These are phyloP conservation scores for Saguinus imperator DNA, from an alignment of 2,113 vertebrate species.

Conservation along the genomic window DNA sequence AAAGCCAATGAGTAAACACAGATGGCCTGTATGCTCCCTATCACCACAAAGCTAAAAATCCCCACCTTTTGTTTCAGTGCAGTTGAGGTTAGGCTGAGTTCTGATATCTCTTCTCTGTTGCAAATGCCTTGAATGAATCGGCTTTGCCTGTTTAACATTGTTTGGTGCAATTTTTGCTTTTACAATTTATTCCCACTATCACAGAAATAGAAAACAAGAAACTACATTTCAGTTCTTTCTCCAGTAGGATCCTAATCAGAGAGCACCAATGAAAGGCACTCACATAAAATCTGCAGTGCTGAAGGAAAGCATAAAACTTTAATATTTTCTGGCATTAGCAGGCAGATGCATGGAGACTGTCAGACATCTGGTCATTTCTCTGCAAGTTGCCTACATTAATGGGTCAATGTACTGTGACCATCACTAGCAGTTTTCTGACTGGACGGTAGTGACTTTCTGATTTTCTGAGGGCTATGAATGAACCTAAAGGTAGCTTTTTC, in stretches of 20 bases:
- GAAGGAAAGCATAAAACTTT: neutral
- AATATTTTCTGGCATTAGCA: neutral
- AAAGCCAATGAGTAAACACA: neutral
- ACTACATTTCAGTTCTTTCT: neutral
- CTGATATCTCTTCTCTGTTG: neutral
- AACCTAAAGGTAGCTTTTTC: neutral
- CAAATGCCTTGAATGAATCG: neutral
- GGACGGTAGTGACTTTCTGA: neutral
- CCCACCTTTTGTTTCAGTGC: neutral
- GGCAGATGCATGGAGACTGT: neutral
- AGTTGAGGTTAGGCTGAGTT: neutral
- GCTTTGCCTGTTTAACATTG: neutral
- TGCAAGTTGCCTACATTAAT: neutral
- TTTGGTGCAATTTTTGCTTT: neutral
- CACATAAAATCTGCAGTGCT: neutral
- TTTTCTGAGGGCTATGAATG: neutral
- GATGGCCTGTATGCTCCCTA: neutral
- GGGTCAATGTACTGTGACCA: neutral
- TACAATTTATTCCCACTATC: neutral
- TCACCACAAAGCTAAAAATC: neutral
- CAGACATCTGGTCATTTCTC: neutral
- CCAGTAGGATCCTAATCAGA: neutral
- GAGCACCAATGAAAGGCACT: neutral
- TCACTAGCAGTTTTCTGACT: neutral
- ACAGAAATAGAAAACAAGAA: neutral